A percentile compares a stretch with the other conserved stretches of the same genome.
These are phyloP conservation scores for Sebastes schlegelii DNA, from an alignment of 2,113 vertebrate species.

Conservation along the genomic window DNA sequence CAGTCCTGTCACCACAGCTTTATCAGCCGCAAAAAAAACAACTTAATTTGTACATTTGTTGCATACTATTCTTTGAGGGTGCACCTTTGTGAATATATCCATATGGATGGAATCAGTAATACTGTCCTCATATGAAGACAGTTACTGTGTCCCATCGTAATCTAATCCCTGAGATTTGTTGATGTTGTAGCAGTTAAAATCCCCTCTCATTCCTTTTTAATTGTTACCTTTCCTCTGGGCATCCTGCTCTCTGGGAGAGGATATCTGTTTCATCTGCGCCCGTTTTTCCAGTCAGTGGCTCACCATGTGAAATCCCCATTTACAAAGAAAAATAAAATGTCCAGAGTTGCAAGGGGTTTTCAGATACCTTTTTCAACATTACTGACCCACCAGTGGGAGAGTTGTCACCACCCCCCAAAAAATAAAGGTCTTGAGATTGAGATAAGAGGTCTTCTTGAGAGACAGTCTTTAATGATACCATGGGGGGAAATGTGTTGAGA, in stretches of 20 bases:
- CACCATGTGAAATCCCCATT: conserved; percentile 8
- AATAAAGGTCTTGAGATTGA: not conserved
- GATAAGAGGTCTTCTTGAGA: too few species aligned
- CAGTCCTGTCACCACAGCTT: not conserved
- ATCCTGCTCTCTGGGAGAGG: not conserved
- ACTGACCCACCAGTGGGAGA: not conserved
- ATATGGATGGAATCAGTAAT: conserved; percentile 6
- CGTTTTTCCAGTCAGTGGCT: conserved; percentile 26
- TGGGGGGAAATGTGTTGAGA: not conserved
- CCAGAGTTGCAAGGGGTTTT: not conserved
- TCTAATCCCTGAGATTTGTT: conserved; percentile 17
- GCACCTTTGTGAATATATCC: not conserved
- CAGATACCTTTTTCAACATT: not conserved
- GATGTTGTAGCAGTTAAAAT: conserved; percentile 31
- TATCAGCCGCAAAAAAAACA: not conserved
- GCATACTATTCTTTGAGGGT: not conserved
- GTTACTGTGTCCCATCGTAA: not conserved
- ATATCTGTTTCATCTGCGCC: conserved; percentile 20
- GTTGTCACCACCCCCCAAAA: not conserved
- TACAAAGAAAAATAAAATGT: conserved; percentile 15
- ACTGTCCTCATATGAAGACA: not conserved
- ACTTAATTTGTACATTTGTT: not conserved
- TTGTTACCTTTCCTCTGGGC: conserved; percentile 29
- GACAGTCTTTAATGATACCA: not conserved
- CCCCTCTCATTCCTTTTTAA: conserved; percentile 15